These are phyloP conservation scores for Buceros bicornis DNA, from an alignment of 2,797 vertebrate species.

Conservation along the genomic window DNA sequence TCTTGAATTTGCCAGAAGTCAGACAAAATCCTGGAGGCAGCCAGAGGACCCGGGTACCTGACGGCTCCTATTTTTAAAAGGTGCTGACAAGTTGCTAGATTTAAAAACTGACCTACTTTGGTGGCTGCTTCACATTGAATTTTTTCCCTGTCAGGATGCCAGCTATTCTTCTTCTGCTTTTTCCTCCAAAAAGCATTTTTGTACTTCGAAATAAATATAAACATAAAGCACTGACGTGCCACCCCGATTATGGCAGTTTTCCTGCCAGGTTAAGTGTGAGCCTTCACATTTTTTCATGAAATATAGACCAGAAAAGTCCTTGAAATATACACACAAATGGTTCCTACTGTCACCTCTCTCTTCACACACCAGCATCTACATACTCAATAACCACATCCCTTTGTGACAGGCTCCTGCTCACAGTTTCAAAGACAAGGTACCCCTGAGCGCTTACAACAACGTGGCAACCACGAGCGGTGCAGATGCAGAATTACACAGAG, in stretches of 20 bases:
- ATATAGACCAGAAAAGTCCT: background rate
- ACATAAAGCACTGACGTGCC: background rate
- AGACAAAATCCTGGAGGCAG: background rate
- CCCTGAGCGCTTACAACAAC: background rate
- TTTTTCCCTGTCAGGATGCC: background rate
- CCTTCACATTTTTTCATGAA: background rate
- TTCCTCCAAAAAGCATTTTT: background rate
- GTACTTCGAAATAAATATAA: background rate
- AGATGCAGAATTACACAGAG: background rate
- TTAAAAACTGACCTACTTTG: constrained; percentile 18
- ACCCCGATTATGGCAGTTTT: background rate
- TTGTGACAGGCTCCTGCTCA: background rate
- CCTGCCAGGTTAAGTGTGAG: background rate
- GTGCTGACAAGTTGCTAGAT: background rate
- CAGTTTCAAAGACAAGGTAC: background rate
- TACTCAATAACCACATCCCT: background rate
- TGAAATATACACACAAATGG: rapidly evolving
- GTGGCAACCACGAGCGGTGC: background rate
- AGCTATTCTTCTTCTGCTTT: background rate
- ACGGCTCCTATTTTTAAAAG: background rate
- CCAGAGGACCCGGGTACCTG: background rate
- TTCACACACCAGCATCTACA: background rate
- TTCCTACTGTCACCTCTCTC: rapidly evolving
- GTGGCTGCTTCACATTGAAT: background rate
- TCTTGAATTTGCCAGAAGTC: background rate